Conservation (phyloP, 2,888 invertebrate species). For the Gandaritis pyraliata region DNA sequence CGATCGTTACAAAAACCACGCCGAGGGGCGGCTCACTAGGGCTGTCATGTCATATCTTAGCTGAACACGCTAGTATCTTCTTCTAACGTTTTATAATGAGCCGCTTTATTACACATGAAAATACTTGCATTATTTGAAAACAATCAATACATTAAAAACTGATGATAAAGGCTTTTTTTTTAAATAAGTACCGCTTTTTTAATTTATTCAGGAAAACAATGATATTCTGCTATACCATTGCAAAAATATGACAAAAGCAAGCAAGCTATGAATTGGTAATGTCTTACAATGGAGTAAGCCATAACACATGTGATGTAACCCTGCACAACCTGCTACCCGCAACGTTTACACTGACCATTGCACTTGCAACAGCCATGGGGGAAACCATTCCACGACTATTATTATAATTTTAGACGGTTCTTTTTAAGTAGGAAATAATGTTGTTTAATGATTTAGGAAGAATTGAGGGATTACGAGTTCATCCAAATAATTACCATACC, state of each 20-base stretch:
- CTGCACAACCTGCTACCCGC: constrained; percentile 29
- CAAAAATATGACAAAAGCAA: too few species aligned
- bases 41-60: constrained; percentile 33
- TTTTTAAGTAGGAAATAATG: constrained; percentile 22
- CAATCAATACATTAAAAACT: too few species aligned
- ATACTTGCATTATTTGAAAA: background rate
- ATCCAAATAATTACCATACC: background rate
- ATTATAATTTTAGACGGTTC: constrained; percentile 57
- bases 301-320: constrained; percentile 40
- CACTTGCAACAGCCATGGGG: constrained; percentile 56
- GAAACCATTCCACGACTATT: constrained; percentile 64
- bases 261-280: background rate
- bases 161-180: too few species aligned
- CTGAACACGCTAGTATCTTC: background rate
- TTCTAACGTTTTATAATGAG: constrained; percentile 15
- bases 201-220: too few species aligned
- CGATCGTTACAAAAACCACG: constrained; percentile 74
- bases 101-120: background rate
- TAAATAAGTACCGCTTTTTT: too few species aligned
- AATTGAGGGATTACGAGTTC: too few species aligned
- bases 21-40: constrained; percentile 52
- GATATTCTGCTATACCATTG: too few species aligned
- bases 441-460: constrained; percentile 18
- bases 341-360: constrained; percentile 47
- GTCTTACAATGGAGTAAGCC: background rate